Conservation (phyloP, 2,797 vertebrate species). For the Syndactyla subalaris region DNA sequence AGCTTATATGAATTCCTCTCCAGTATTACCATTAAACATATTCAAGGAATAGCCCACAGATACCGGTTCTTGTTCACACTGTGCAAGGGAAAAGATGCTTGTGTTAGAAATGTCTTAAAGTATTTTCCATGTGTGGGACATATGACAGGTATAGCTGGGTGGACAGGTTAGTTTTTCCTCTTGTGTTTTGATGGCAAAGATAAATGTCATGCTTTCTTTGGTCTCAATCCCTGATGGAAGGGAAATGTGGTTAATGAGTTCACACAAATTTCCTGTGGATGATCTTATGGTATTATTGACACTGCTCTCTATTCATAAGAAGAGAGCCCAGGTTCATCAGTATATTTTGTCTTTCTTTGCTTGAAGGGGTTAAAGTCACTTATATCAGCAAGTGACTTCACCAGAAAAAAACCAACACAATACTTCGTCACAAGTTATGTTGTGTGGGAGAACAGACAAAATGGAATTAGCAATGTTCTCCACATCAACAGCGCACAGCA, state of each 20-base stretch:
- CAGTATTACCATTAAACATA: neutral
- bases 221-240: neutral
- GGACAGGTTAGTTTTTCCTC: neutral
- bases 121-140: neutral
- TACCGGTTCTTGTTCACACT: neutral
- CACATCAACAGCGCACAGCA: slow-evolving; percentile 11
- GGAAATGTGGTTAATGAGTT: neutral
- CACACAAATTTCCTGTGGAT: neutral
- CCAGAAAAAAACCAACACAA: neutral
- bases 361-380: slow-evolving; percentile 6
- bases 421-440: neutral
- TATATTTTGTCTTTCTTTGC: neutral
- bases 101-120: neutral
- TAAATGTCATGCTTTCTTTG: neutral
- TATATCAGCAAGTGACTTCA: neutral
- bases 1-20: neutral
- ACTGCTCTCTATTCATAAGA: neutral
- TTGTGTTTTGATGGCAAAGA: neutral
- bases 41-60: neutral
- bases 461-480: slow-evolving; percentile 56
- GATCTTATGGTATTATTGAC: neutral
- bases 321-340: neutral
- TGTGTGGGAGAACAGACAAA: slow-evolving; percentile 15
- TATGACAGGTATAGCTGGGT: neutral
- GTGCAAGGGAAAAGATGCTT: neutral